Evolutionary conservation across 2,888 invertebrate genomes (phyloP).

Genomic region (Stenotaenia linearis): DNA sequence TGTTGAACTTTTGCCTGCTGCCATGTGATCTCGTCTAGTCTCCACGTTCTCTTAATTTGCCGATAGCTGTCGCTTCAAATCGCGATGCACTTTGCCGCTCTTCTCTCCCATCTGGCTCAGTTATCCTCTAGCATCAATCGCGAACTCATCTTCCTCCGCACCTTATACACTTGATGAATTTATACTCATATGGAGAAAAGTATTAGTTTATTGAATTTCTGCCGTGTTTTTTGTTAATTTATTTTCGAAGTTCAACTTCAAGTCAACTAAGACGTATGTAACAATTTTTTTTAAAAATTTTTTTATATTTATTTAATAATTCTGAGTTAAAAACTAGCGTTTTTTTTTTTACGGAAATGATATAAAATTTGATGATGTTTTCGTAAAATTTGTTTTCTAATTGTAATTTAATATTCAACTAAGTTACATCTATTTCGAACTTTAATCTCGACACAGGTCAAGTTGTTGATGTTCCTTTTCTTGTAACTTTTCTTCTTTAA

Average conservation of each 20-base stretch:
- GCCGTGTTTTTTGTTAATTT: no score
- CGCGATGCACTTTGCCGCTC: not conserved
- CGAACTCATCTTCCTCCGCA: not conserved
- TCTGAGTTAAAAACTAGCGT: not conserved
- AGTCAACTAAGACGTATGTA: not conserved
- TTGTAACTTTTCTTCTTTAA: not conserved
- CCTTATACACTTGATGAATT: not conserved
- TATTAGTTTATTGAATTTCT: not conserved
- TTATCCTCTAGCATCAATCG: not conserved
- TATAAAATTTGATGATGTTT: not conserved
- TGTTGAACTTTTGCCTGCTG: not conserved
- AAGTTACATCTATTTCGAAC: not conserved
- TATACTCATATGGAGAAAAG: not conserved
- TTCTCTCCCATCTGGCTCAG: not conserved
- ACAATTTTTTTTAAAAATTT: not conserved
- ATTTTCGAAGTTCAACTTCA: no score
- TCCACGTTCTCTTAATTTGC: not conserved
- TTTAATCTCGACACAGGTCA: constrained; percentile 14
- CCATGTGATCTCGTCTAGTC: not conserved
- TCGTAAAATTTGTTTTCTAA: not conserved
- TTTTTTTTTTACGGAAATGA: not conserved
- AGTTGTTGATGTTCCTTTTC: not conserved
- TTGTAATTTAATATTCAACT: not conserved
- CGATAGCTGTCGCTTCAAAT: not conserved
- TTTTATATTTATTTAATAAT: not conserved